A percentile compares a stretch with the other conserved stretches of the same genome.
Evolutionary conservation across 2,888 invertebrate species (phyloP).

Genomic region (Anarsia innoxiella): DNA sequence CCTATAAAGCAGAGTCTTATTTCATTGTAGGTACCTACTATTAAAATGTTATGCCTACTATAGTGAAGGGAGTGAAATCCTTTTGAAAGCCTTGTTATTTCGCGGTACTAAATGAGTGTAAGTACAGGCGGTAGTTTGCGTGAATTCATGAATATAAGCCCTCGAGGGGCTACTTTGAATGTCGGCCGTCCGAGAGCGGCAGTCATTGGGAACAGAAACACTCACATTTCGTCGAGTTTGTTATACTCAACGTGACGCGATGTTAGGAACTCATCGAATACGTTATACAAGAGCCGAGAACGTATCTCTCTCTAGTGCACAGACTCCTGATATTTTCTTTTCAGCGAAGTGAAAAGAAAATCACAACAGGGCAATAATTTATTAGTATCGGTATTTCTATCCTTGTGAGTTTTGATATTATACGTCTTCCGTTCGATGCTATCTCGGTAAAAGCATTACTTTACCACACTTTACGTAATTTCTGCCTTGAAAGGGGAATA

Average conservation of each 20-base stretch:
- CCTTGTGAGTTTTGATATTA: too few relatives aligned
- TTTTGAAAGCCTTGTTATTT: neutral
- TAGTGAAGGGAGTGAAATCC: neutral
- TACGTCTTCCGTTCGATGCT: too few relatives aligned
- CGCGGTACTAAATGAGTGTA: too few relatives aligned
- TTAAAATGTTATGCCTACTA: too few relatives aligned
- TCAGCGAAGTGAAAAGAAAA: neutral
- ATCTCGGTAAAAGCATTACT: too few relatives aligned
- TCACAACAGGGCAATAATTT: neutral
- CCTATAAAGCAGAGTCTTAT: too few relatives aligned
- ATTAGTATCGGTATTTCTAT: neutral
- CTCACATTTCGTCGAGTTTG: conserved; percentile 1
- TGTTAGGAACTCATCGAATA: neutral
- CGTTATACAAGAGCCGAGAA: neutral
- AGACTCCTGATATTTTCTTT: neutral
- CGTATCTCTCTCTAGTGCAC: neutral
- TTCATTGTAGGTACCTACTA: too few relatives aligned
- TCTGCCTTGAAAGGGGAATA: neutral
- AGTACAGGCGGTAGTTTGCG: neutral
- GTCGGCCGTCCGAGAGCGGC: neutral
- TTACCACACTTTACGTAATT: neutral
- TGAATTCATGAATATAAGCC: neutral
- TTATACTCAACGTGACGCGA: neutral
- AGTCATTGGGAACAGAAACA: neutral
- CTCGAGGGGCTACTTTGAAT: conserved; percentile 1